Evolutionary conservation across 2,888 invertebrate genomes (phyloP).

Genomic region (Globia sparganii): DNA sequence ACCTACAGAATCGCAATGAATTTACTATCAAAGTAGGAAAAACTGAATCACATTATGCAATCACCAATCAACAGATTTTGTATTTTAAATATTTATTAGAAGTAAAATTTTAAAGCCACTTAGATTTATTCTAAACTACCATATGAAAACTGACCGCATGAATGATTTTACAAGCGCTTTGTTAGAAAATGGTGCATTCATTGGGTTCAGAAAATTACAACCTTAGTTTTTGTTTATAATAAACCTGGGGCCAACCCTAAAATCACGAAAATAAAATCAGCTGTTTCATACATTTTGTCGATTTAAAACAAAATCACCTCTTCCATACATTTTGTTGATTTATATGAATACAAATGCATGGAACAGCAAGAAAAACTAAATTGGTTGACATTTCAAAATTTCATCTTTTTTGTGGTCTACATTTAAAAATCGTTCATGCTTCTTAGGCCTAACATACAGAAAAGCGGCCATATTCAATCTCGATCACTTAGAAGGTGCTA

Average conservation of each 20-base stretch:
- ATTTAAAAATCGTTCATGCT: neutral
- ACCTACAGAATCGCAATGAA: conserved; percentile 2
- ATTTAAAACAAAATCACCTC: neutral
- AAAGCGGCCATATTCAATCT: conserved; percentile 36
- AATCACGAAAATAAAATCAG: neutral
- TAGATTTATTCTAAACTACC: neutral
- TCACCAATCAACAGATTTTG: conserved; percentile 10
- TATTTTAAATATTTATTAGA: neutral
- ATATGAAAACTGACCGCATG: neutral
- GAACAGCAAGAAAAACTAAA: neutral
- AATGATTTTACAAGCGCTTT: neutral
- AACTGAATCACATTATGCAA: conserved; percentile 22
- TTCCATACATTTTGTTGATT: neutral
- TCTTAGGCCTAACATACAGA: neutral
- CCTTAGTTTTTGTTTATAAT: neutral
- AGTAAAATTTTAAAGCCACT: conserved; percentile 1
- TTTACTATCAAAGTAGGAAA: neutral
- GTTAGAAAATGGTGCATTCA: neutral
- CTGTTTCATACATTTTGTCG: neutral
- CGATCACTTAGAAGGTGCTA: conserved; percentile 45
- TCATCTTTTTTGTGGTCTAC: neutral
- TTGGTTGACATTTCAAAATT: neutral
- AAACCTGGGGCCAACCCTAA: neutral
- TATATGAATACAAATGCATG: neutral
- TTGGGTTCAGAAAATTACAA: neutral